phyloP scores from a whole-genome alignment of 2,797 vertebrate species.

The Myotis vivesi region DNA sequence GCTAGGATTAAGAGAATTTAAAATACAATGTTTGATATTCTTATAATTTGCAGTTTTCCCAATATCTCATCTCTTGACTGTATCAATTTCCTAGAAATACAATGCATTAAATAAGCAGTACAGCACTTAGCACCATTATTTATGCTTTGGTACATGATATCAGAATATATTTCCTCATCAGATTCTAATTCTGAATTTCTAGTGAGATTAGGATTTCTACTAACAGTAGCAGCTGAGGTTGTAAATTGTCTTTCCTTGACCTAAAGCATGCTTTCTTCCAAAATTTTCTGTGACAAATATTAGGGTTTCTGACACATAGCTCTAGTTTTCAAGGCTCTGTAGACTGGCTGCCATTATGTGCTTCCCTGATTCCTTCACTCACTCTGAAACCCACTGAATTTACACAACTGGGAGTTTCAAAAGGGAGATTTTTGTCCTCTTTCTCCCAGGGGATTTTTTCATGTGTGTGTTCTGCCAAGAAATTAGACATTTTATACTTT shows the following conservation, averaged over 20 bases:
- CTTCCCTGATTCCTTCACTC: not conserved
- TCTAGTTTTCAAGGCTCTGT: not conserved
- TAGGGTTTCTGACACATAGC: not conserved
- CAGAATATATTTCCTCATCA: not conserved
- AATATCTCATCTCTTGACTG: not conserved
- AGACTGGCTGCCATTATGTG: not conserved
- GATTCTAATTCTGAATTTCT: not conserved
- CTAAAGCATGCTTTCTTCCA: not conserved
- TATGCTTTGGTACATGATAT: not conserved
- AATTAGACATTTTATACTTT: not conserved
- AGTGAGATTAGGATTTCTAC: constrained; percentile 11
- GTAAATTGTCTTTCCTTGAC: not conserved
- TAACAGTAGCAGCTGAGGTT: not conserved
- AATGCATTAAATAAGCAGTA: not conserved
- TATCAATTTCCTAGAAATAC: not conserved
- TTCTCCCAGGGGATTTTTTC: not conserved
- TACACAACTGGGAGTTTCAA: not conserved
- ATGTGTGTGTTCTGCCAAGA: not conserved
- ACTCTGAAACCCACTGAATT: not conserved
- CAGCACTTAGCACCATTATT: not conserved
- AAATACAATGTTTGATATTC: not conserved
- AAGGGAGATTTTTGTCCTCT: not conserved
- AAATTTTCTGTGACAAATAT: not conserved
- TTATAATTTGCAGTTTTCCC: not conserved
- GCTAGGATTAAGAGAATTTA: not conserved